Evolutionary conservation across 2,888 invertebrate genomes (phyloP), one percentile per base, ranked within the genome.

Genomic region (Apantesis nais): DNA sequence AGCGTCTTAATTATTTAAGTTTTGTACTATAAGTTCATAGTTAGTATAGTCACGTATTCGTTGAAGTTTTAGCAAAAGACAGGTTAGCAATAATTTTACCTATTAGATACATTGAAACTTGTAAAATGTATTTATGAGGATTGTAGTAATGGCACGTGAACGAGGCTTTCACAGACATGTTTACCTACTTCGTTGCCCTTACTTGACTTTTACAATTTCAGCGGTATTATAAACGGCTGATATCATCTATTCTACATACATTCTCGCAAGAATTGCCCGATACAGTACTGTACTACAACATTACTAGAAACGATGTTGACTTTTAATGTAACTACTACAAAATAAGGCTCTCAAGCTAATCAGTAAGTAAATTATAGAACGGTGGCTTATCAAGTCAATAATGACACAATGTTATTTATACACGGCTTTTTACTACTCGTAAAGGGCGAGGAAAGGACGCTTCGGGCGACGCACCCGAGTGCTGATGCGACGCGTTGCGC

Each of bases 371-470:
- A 66, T 67, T 70, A 65, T n/a, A 48, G 31, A 62, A 61, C 31
- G 41, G 2, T 61, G 55, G 34, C 37, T 62, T 37, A 67, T 68
- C 67, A 52, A 70, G 41, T n/a, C 55, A 58, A 39, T 55, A 37
- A 67, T 39, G 37, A 71, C 67, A 72, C 66, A 68, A 58, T 58
- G 70, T 80, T 74, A 74, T 74, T 58, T 58, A 58, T 29, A 67
- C 66, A 75, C 71, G 67, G 73, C 73, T 72, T 67, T 68, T 77
- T 48, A 62, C 39, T 65, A 55, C 55, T 58, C 75, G 65, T 65
- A 80, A 82, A 93, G 93, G 93, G 90, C 92, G 89, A 84, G 81
- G 77, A 72, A 58, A 93, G 92, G 93, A 91, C 92, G 89, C 73
- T 77, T 83, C 86, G 93, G 90, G 78, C 93, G 88, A 85, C 91